Base-by-base conservation (phyloP, 2,113 vertebrate genomes). In the Fulica atra region DNA sequence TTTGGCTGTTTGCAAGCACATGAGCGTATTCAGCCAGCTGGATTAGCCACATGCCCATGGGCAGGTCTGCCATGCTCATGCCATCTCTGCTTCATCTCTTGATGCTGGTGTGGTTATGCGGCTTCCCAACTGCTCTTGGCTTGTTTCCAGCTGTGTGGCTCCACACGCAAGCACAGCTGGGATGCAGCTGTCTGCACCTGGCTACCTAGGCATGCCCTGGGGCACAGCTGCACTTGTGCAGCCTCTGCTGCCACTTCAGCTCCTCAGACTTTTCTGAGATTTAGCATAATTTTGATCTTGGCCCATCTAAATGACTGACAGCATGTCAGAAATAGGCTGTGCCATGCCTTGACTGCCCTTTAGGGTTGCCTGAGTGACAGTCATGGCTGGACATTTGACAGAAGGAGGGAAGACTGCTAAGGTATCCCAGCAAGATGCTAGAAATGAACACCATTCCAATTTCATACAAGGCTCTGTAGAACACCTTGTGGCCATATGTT, bases 131-230 rank as follows among this genome's bases (percentile, higher is more conserved):
- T 60, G 63, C 88, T 77, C 20, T 50, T 95, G 94, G 88, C 94
- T 24, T 38, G 2, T 5, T 12, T 93, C 88, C 94, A 97, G 88
- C 82, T 77, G 79, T 19, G 93, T 3, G 44, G 79, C 81, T 86
- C 50, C 82, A n/a, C 73, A 65, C 1, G 2, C 36, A 3, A 4
- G 66, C 92, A 95, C 95, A 96, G 90, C 95, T 96, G 90, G 92
- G 13, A 7, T 57, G 71, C 92, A 95, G 95, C 94, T 97, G 93
- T 35, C 79, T 80, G 85, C 95, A 94, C 63, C 94, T 93, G 92
- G 4, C 70, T 66, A 4, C 79, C 92, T 77, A 35, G 88, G 25
- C 68, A 16, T 59, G 90, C 46, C 79, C 85, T 5, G 10, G 14
- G 92, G 86, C 88, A 46, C 88, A 92, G 78, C 85, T 93, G 95